These are phyloP conservation scores for Nemoura dubitans DNA, from an alignment of 2,888 invertebrate genomes.

Conservation along the genomic window DNA sequence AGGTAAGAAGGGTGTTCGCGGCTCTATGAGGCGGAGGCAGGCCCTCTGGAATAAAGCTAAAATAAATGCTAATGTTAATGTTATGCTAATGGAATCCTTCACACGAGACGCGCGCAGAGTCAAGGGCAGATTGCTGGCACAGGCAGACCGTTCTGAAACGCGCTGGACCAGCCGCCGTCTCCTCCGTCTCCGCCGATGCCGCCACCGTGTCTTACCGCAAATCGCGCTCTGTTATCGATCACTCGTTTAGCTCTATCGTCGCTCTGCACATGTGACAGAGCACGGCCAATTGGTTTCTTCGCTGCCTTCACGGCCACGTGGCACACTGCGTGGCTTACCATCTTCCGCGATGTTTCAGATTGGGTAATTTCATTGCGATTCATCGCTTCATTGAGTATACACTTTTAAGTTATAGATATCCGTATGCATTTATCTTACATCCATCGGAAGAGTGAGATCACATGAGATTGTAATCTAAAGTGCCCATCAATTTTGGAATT, in stretches of 20 bases:
- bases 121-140: constrained; percentile 3
- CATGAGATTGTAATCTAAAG: too few relatives aligned
- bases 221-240: background rate
- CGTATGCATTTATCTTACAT: too few relatives aligned
- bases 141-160: background rate
- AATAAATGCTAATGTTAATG: background rate
- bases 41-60: background rate
- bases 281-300: too few relatives aligned
- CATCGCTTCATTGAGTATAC: too few relatives aligned
- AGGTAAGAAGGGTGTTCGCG: too few relatives aligned
- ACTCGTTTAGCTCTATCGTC: background rate
- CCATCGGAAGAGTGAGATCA: too few relatives aligned
- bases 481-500: too few relatives aligned
- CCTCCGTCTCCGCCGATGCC: background rate
- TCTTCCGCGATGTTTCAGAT: too few relatives aligned
- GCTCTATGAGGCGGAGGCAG: background rate
- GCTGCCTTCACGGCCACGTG: too few relatives aligned
- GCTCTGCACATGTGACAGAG: background rate
- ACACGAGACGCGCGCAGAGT: background rate
- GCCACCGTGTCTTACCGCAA: background rate
- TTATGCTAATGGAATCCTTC: background rate
- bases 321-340: too few relatives aligned
- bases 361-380: too few relatives aligned
- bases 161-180: background rate
- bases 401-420: too few relatives aligned